phyloP scores from a whole-genome alignment of 1,140 invertebrate genomes.

The Apis cerana region DNA sequence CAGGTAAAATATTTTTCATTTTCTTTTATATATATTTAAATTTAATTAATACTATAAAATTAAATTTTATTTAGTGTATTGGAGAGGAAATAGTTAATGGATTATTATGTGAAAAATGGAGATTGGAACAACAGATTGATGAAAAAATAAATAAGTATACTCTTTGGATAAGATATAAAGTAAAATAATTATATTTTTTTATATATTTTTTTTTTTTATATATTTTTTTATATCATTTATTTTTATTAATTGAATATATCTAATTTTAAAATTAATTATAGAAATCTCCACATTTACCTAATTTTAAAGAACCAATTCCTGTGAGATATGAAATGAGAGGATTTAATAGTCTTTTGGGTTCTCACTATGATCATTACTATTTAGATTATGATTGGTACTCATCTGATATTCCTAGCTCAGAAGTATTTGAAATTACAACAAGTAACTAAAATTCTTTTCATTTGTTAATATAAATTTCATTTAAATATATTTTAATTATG shows the following conservation, averaged over 20 bases:
- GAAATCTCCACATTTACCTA: conserved; percentile 73
- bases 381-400: conserved; percentile 90
- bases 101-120: conserved; percentile 88
- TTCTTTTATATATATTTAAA: neutral
- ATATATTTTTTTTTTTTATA: too few relatives aligned
- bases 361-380: conserved; percentile 98
- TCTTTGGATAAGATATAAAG: conserved; percentile 90
- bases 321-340: conserved; percentile 96
- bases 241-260: conserved; percentile 3
- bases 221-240: neutral
- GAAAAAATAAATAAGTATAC: conserved; percentile 94
- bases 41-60: conserved; percentile 39
- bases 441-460: conserved; percentile 75
- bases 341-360: conserved; percentile 94
- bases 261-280: conserved; percentile 51
- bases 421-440: conserved; percentile 86
- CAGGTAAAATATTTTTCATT: conserved; percentile 80
- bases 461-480: conserved; percentile 21
- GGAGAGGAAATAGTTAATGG: conserved; percentile 86
- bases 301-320: conserved; percentile 82
- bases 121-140: conserved; percentile 84
- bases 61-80: conserved; percentile 71
- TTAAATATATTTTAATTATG: neutral
- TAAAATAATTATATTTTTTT: conserved; percentile 57
- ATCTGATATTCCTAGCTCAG: conserved; percentile 85